phyloP scores from a whole-genome alignment of 1,140 invertebrate species.

The Eupristina koningsbergeri region DNA sequence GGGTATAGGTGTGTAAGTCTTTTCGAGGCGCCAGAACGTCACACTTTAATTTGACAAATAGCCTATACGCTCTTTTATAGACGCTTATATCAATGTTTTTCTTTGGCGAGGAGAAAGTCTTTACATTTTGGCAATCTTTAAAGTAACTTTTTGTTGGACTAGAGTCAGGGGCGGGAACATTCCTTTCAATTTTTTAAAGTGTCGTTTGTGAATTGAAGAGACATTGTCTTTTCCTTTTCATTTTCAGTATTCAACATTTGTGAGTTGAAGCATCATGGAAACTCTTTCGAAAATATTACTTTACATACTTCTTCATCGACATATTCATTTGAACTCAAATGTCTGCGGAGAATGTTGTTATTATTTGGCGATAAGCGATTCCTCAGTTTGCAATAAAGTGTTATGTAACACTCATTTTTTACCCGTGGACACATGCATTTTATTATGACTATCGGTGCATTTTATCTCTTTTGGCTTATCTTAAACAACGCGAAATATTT shows the following conservation, averaged over 20 bases:
- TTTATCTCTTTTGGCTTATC: neutral
- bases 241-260: neutral
- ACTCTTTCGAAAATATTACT: neutral
- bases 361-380: conserved; percentile 9
- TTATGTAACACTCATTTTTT: neutral
- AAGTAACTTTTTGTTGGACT: neutral
- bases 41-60: conserved; percentile 11
- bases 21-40: neutral
- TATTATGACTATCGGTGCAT: neutral
- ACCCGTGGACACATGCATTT: neutral
- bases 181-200: conserved; percentile 12
- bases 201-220: neutral
- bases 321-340: neutral
- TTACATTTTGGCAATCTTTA: conserved; percentile 1
- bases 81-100: neutral
- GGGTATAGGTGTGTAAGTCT: neutral
- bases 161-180: neutral
- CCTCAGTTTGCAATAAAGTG: neutral
- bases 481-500: neutral
- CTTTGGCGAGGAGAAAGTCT: conserved; percentile 4
- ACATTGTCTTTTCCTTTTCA: neutral
- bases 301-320: neutral
- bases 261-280: too few relatives aligned
- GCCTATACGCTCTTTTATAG: neutral
- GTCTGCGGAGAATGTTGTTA: neutral